Conservation (phyloP, 2,113 vertebrate species). For the Leptosomus discolor region DNA sequence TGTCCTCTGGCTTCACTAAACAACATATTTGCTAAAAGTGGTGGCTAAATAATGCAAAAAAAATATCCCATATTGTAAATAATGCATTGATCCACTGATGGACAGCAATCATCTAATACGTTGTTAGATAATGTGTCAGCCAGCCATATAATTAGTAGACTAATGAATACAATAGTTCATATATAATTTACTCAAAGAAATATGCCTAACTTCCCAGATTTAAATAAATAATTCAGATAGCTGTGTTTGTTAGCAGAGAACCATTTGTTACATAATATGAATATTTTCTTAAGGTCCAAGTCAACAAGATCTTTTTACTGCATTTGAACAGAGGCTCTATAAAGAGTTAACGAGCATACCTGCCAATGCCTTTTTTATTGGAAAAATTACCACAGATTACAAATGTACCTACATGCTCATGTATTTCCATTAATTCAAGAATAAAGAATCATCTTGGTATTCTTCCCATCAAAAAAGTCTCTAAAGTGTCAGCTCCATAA, state of each 20-base stretch:
- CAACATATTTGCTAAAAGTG: background rate
- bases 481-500: background rate
- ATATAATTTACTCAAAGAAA: slow-evolving; percentile 39
- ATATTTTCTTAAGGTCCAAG: background rate
- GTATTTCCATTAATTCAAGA: background rate
- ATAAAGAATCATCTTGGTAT: background rate
- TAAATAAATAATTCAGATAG: slow-evolving; percentile 50
- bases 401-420: background rate
- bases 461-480: background rate
- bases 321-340: background rate
- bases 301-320: background rate
- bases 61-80: background rate
- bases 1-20: background rate
- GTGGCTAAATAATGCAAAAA: slow-evolving; percentile 2
- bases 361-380: background rate
- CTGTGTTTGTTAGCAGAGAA: background rate
- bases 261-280: background rate
- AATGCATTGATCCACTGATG: slow-evolving; percentile 1
- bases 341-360: background rate
- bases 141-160: background rate
- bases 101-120: background rate
- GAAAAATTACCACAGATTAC: background rate
- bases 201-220: slow-evolving; percentile 38
- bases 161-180: slow-evolving; percentile 31
- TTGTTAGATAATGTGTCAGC: slow-evolving; percentile 7